A percentile compares a stretch with the other conserved stretches of the same genome.
These are phyloP conservation scores for Cephus pulcher DNA, from an alignment of 2,888 invertebrate species.

Conservation along the genomic window DNA sequence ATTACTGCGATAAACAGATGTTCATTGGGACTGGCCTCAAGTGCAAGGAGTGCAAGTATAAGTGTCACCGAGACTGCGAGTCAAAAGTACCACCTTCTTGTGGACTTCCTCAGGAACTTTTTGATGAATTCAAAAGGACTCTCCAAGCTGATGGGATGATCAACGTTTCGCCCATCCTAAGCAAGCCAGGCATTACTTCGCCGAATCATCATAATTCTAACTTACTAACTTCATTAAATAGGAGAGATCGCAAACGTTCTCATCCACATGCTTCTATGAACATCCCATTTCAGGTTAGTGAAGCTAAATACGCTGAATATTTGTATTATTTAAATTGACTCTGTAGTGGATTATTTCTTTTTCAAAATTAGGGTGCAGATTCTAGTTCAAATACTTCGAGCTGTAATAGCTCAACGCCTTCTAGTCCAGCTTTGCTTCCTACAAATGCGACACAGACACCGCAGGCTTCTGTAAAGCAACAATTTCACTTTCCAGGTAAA, in stretches of 20 bases:
- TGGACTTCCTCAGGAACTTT: conserved; percentile 86
- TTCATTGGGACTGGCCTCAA: conserved; percentile 85
- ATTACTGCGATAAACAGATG: conserved; percentile 90
- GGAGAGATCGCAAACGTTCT: conserved; percentile 69
- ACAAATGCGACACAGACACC: conserved; percentile 67
- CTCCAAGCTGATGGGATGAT: conserved; percentile 72
- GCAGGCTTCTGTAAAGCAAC: conserved; percentile 70
- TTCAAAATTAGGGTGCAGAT: conserved; percentile 74
- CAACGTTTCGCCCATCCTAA: conserved; percentile 68
- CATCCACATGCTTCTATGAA: conserved; percentile 71
- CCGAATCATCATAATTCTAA: conserved; percentile 63
- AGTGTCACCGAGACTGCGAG: conserved; percentile 89
- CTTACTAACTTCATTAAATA: conserved; percentile 59
- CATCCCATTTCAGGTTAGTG: conserved; percentile 71
- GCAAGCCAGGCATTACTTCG: conserved; percentile 64
- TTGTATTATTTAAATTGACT: background rate
- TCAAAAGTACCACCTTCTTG: conserved; percentile 93
- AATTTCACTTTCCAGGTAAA: conserved; percentile 84
- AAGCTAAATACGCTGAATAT: background rate
- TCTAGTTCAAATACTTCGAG: conserved; percentile 95
- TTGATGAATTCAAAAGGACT: conserved; percentile 84
- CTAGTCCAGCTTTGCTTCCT: conserved; percentile 85
- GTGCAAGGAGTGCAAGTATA: conserved; percentile 96
- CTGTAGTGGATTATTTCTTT: background rate
- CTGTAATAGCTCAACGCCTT: conserved; percentile 96